Percentiles rank a stretch among this genome's conserved stretches.
Conservation (phyloP, 2,113 vertebrate species). For the Toxostoma redivivum region DNA sequence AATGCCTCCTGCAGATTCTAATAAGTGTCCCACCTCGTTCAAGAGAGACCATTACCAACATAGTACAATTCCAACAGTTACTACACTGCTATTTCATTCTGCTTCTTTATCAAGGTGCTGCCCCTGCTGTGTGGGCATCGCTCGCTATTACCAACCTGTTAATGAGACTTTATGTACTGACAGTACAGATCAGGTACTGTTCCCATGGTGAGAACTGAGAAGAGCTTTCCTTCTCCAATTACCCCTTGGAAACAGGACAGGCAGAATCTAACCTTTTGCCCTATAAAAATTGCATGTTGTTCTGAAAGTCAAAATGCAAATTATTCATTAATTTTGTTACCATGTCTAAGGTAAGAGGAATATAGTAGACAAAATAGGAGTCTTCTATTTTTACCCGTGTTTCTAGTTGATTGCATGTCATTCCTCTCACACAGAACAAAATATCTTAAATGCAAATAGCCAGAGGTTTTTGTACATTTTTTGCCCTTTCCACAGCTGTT, state of each 20-base stretch:
- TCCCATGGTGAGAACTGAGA: background rate
- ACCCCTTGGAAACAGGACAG: background rate
- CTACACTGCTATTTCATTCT: background rate
- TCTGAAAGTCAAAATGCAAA: constrained; percentile 41
- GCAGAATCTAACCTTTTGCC: background rate
- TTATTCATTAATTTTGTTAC: constrained; percentile 32
- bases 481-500: constrained; percentile 62
- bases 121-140: background rate
- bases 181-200: background rate
- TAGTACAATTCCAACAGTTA: background rate
- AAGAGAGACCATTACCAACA: background rate
- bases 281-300: background rate
- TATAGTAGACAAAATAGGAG: constrained; percentile 7
- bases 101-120: background rate
- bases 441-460: constrained; percentile 65
- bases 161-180: background rate
- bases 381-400: background rate
- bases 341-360: background rate
- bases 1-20: background rate
- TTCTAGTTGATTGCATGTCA: constrained; percentile 35
- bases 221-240: background rate
- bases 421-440: constrained; percentile 53
- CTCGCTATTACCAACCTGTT: background rate
- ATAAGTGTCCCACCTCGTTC: background rate
- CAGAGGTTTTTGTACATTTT: constrained; percentile 44